Evolutionary conservation across 2,797 vertebrate genomes (phyloP), one percentile per base, ranked within the genome.

Genomic region (Schizopygopsis pylzovi): DNA sequence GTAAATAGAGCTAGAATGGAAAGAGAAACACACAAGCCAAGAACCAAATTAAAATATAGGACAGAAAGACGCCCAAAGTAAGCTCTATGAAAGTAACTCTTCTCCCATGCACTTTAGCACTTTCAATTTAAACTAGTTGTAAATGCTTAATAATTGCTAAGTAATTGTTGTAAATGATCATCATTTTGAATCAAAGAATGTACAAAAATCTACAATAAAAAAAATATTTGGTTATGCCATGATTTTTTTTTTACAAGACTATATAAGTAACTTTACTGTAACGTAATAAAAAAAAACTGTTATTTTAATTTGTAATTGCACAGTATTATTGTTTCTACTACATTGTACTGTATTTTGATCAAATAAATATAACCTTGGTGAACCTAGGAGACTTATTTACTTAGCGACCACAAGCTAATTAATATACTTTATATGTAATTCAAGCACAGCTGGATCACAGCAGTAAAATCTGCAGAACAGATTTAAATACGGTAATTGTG

Each of bases 11-110:
- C 22, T 59, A 43, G 33, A 56, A 76, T 76, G 71, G 61, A 76
- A 81, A 87, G 12, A 79, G 43, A 79, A n/a, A 63, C 4, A 47
- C 52, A 75, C 25, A 33, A 33, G 61, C 73, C 83, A 84, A 78
- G 56, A n/a, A 56, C 12, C 7, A 43, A 79, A 78, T 84, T 68
- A 54, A 68, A 84, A 84, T 8, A 52, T 7, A 78, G 72, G 75
- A 68, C 61, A 68, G 37, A 85, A 79, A 85, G 39, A 70, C 25
- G 18, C 49, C 49, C 56, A 33, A 16, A 67, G 3, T 16, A 37
- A 8, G 33, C 63, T 67, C 28, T 67, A 33, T 25, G 4, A 65
- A 79, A 63, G 15, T 4, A 41, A 20, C 15, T 28, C 15, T 63
- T 63, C 43, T 63, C 37, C 7, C 13, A 45, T n/a, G 22, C 12